Evolutionary conservation across 2,113 vertebrate species (phyloP).

Genomic region (Cephalopholis sonnerati): DNA sequence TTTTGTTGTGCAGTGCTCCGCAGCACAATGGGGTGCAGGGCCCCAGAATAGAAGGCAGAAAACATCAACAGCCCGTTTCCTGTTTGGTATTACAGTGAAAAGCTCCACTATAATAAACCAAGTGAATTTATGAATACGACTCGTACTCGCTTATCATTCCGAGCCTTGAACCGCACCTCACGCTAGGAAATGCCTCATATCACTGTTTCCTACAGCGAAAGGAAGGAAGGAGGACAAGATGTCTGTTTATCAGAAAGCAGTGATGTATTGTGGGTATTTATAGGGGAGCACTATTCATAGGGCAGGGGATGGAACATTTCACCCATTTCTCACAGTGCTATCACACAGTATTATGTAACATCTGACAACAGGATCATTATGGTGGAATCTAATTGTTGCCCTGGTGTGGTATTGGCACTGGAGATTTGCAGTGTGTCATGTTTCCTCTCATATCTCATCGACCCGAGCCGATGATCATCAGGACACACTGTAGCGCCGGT

Average conservation of each 20-base stretch:
- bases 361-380: conserved; percentile 31
- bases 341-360: conserved; percentile 36
- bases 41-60: conserved; percentile 14
- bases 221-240: conserved; percentile 64
- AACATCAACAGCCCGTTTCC: conserved; percentile 36
- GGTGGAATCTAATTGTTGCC: conserved; percentile 24
- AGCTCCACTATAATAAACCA: background rate
- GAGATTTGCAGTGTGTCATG: conserved; percentile 43
- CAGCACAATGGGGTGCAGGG: background rate
- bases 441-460: conserved; percentile 61
- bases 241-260: conserved; percentile 59
- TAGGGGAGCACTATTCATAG: conserved; percentile 29
- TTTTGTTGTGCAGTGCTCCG: background rate
- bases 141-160: conserved; percentile 33
- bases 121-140: background rate
- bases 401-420: background rate
- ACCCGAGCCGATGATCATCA: conserved; percentile 4
- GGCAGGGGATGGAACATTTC: conserved; percentile 33
- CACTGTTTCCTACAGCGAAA: conserved; percentile 41
- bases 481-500: conserved; percentile 6
- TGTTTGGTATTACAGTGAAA: conserved; percentile 42
- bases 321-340: conserved; percentile 29
- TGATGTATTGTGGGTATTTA: conserved; percentile 37
- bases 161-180: conserved; percentile 7
- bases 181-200: conserved; percentile 59